Evolutionary conservation across 2,113 vertebrate genomes (phyloP).

Genomic region (Chrysemys picta): DNA sequence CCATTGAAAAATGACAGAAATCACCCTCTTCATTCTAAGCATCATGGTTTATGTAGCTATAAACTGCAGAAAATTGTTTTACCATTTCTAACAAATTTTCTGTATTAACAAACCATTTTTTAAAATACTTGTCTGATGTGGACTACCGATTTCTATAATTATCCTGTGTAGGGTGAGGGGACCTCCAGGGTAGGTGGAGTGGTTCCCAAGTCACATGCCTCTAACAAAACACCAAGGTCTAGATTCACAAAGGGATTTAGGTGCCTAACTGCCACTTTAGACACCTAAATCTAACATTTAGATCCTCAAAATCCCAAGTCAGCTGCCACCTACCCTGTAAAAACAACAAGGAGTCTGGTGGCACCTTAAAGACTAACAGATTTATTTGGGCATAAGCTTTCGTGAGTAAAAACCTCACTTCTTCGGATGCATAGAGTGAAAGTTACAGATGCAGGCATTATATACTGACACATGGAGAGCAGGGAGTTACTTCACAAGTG

Average conservation of each 20-base stretch:
- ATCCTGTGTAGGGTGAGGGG: background rate
- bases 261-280: background rate
- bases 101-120: conserved; percentile 64
- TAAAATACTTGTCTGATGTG: background rate
- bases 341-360: too few species aligned
- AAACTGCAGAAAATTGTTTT: conserved; percentile 65
- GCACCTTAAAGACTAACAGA: too few species aligned
- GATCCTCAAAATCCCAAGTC: background rate
- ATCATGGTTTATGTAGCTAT: conserved; percentile 19
- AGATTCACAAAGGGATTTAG: background rate
- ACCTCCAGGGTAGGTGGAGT: background rate
- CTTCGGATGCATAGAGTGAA: too few species aligned
- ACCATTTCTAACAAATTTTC: conserved; percentile 69
- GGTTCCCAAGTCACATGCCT: background rate
- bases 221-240: background rate
- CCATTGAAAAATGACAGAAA: conserved; percentile 65
- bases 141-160: background rate
- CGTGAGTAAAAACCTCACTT: too few species aligned
- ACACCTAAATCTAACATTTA: background rate
- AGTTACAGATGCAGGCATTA: too few species aligned
- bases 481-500: too few species aligned
- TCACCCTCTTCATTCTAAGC: conserved; percentile 51
- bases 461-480: too few species aligned
- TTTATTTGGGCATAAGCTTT: too few species aligned
- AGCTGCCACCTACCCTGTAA: background rate